Base-by-base conservation (phyloP, 1,140 invertebrate genomes). In the Chironomus striatipennis region DNA sequence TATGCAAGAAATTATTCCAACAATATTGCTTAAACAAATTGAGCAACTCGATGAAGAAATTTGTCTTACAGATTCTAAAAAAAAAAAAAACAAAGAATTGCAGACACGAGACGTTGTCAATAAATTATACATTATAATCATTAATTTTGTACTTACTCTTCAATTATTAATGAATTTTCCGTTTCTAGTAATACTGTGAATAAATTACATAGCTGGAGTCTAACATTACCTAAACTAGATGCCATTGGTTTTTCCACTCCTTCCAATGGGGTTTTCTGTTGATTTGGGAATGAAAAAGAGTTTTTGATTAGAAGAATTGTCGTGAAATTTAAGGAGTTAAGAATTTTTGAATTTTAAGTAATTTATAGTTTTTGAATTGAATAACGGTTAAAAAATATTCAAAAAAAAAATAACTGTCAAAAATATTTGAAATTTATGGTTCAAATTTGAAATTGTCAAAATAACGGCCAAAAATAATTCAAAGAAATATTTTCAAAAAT, bases 1-100 rank as follows among this genome's bases (percentile, higher is more conserved):
- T 90, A 83, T 95, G 93, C 76, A 95, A 83, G 80, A 95, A 94
- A 84, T 94, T 95, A 83, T 95, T 95, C 90, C 91, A 93, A 67
- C 86, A 86, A 84, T 92, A 95, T 80, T 90, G 87, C 83, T 94
- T 93, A 85, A 93, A 94, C 78, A 94, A 85, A 82, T 93, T 90
- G 87, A 94, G 83, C 65, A 90, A 83, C 78, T 80, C 77, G 64
- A 78, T 75, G 75, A 86, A 77, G 77, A 85, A 78, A 75, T 83
- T 78, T 76, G 81, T 77, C 73, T 76, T 73, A 80, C 82, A 79
- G 80, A 78, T 80, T 12, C 81, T 82, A 10, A 6, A 73, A 34
- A 0, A 18, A 73, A 74, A 70, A 67, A 17, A 10, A 34, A 67
- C 1, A 70, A 17, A 57, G 42, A n/a, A n/a, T n/a, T n/a, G 24